Evolutionary conservation across 2,888 invertebrate genomes (phyloP).

Genomic region (Lampropteryx suffumata): DNA sequence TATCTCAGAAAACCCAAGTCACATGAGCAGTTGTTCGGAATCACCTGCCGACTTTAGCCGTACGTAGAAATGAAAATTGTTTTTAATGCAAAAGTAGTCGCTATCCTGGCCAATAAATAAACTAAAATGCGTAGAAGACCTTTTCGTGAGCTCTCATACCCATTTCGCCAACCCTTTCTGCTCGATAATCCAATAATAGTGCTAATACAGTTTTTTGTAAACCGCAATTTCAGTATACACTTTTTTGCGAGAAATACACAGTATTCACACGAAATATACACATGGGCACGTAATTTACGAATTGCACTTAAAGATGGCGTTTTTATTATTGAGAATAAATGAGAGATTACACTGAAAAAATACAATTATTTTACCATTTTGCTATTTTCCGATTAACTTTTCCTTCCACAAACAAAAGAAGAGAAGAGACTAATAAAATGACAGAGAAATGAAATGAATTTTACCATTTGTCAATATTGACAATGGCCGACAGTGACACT

Average conservation of each 20-base stretch:
- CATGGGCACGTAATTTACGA: conserved; percentile 30
- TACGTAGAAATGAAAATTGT: no score
- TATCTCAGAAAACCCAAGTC: conserved; percentile 41
- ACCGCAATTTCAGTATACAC: conserved; percentile 33
- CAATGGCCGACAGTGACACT: no score
- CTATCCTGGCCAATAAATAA: no score
- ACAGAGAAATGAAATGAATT: not conserved
- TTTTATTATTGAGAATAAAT: conserved; percentile 12
- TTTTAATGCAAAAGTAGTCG: no score
- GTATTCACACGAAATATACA: conserved; percentile 49
- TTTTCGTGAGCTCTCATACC: conserved; percentile 32
- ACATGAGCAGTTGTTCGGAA: conserved; percentile 52
- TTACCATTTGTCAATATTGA: no score
- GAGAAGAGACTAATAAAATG: not conserved
- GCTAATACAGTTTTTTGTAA: no score
- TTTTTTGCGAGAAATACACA: conserved; percentile 42
- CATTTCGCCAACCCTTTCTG: no score
- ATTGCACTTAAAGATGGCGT: conserved; percentile 1
- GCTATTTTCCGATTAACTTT: conserved; percentile 33
- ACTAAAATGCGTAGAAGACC: no score
- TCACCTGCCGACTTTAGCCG: conserved; percentile 37
- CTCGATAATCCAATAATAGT: no score
- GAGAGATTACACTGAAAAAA: conserved; percentile 53
- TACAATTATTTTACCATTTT: conserved; percentile 74
- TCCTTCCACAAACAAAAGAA: conserved; percentile 46